phyloP scores from a whole-genome alignment of 2,113 vertebrate genomes.

The Bufo bufo region DNA sequence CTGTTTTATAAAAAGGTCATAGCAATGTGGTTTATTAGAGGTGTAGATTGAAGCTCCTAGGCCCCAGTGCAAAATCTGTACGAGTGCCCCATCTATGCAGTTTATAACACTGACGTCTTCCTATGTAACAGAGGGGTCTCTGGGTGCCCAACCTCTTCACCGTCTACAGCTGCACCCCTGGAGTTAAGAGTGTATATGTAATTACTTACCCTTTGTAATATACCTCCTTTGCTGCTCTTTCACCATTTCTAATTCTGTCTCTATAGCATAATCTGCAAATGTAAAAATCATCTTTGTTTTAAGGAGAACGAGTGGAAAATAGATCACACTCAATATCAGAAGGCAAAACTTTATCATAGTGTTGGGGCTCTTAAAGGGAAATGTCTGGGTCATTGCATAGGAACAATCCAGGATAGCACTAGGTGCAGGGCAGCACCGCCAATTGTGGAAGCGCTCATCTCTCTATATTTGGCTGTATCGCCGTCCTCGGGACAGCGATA shows the following conservation, averaged over 20 bases:
- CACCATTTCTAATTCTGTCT: background rate
- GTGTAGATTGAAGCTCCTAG: background rate
- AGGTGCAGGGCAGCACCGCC: no score
- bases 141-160: background rate
- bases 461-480: no score
- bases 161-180: background rate
- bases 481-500: no score
- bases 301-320: background rate
- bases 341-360: no score
- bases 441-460: no score
- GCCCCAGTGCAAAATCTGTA: background rate
- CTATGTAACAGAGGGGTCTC: background rate
- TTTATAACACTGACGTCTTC: background rate
- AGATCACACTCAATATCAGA: background rate
- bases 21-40: background rate
- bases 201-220: background rate
- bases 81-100: background rate
- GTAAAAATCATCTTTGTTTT: background rate
- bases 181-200: background rate
- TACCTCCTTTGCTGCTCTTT: background rate
- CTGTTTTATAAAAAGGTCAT: background rate
- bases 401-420: no score
- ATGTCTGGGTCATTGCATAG: no score
- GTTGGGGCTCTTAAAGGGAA: no score
- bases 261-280: conserved; percentile 26